phyloP scores from a whole-genome alignment of 2,888 invertebrate species.

The Dolomedes plantarius region DNA sequence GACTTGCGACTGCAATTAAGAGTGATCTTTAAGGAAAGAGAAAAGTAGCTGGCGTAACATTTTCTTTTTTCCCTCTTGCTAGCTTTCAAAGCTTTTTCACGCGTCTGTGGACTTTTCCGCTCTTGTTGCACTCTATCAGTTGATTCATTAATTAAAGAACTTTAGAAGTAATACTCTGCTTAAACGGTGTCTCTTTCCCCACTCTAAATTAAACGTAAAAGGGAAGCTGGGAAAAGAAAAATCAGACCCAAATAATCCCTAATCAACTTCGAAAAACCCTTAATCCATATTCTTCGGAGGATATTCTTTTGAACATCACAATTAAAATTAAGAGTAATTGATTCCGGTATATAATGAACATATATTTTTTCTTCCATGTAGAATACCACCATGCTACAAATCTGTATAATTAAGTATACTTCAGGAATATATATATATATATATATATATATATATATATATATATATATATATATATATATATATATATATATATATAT shows the following conservation, averaged over 20 bases:
- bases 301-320: too few species aligned
- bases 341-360: too few species aligned
- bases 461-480: too few species aligned
- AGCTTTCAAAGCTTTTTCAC: conserved; percentile 36
- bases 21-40: conserved; percentile 27
- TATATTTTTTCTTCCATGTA: too few species aligned
- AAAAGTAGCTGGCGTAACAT: conserved; percentile 14
- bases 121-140: conserved; percentile 50
- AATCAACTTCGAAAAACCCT: conserved; percentile 6
- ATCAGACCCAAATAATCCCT: neutral
- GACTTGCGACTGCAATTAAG: conserved; percentile 57
- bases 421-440: too few species aligned
- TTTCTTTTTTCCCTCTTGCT: conserved; percentile 28
- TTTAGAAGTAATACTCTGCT: conserved; percentile 32
- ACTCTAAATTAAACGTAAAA: neutral
- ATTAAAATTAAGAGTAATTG: too few species aligned
- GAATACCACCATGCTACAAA: too few species aligned
- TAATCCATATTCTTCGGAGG: too few species aligned
- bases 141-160: conserved; percentile 59
- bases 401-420: too few species aligned
- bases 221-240: neutral
- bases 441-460: too few species aligned
- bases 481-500: too few species aligned
- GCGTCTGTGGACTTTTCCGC: conserved; percentile 34
- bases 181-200: conserved; percentile 18